Evolutionary conservation across 2,113 vertebrate genomes (phyloP).

Genomic region (Eptatretus burgeri): DNA sequence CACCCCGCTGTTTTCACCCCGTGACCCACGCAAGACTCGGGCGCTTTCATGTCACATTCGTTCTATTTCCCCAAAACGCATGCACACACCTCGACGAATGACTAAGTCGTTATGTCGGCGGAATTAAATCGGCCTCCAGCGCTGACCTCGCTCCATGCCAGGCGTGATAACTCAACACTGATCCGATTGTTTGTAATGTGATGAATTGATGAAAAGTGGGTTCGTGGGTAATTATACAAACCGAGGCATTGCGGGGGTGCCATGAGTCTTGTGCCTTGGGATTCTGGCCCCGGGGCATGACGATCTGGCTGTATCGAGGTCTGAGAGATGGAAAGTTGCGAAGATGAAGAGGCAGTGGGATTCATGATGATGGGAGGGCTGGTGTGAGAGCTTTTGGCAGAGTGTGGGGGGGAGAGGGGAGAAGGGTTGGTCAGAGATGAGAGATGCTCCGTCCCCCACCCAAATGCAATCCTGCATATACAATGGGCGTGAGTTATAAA

Average conservation of each 20-base stretch:
- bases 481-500: too few relatives aligned
- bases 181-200: conserved; percentile 6
- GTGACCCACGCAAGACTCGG: background rate
- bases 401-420: background rate
- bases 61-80: conserved; percentile 1
- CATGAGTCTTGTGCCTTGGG: too few relatives aligned
- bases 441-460: background rate
- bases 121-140: conserved; percentile 4
- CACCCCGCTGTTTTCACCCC: background rate
- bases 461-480: too few relatives aligned
- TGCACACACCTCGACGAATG: background rate
- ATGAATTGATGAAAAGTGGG: conserved; percentile 7
- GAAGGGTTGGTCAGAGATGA: background rate
- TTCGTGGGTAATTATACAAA: background rate
- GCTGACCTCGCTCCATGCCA: conserved; percentile 4
- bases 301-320: too few relatives aligned
- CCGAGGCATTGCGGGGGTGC: background rate
- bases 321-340: too few relatives aligned
- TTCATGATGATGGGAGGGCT: background rate
- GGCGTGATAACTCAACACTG: background rate
- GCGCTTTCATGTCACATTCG: conserved; percentile 2
- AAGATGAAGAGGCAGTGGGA: background rate
- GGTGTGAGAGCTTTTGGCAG: background rate
- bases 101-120: background rate
- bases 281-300: too few relatives aligned